These are phyloP conservation scores for Platycnemis pennipes DNA, from an alignment of 2,888 invertebrate genomes.

Conservation along the genomic window DNA sequence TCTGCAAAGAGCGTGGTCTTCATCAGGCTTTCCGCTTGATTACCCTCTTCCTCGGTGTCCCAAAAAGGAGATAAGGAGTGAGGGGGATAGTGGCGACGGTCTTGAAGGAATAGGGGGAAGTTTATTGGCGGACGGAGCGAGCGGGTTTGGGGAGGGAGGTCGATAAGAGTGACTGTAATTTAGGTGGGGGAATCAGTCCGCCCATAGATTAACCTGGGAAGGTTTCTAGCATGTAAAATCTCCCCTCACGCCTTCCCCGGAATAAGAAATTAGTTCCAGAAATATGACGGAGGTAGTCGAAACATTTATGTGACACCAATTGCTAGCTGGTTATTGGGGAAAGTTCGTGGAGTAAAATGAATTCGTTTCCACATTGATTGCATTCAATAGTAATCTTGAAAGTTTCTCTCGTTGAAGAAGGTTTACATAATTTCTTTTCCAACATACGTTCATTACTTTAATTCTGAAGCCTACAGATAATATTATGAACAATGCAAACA, in stretches of 20 bases:
- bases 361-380: not conserved
- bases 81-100: not conserved
- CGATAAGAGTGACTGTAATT: slow-evolving; percentile 8
- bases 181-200: not conserved
- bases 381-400: too few relatives aligned
- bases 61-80: slow-evolving; percentile 46
- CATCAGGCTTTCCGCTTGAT: slow-evolving; percentile 59
- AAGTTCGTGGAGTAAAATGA: not conserved
- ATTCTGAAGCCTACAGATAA: too few relatives aligned
- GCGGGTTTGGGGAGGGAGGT: not conserved
- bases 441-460: too few relatives aligned
- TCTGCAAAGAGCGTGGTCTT: slow-evolving; percentile 29
- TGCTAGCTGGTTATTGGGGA: not conserved
- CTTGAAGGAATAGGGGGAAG: slow-evolving; percentile 1
- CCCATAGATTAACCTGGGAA: not conserved
- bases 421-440: too few relatives aligned
- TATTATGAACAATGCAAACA: too few relatives aligned
- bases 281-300: not conserved
- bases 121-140: slow-evolving; percentile 23
- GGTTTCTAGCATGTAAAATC: not conserved
- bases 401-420: too few relatives aligned
- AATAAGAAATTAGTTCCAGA: slow-evolving; percentile 14
- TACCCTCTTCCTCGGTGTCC: slow-evolving; percentile 47
- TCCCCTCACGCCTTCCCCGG: not conserved
- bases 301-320: not conserved